A percentile compares a stretch with the other conserved stretches of the same genome.
Evolutionary conservation across 2,113 vertebrate species (phyloP).

Genomic region (Phrynosoma platyrhinos): DNA sequence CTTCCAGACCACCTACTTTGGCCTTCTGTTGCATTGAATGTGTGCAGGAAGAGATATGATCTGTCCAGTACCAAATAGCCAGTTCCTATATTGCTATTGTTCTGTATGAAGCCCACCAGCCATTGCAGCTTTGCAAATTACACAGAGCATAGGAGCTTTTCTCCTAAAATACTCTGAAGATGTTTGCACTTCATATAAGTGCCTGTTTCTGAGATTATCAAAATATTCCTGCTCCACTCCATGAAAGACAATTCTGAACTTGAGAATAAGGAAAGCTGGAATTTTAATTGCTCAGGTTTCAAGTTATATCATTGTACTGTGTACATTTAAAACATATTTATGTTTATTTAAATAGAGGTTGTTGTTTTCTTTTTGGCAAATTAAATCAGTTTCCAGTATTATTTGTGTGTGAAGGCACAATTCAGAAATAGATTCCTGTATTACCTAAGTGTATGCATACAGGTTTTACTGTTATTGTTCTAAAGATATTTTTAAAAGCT

Average conservation of each 20-base stretch:
- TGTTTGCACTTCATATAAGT: neutral
- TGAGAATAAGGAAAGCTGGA: neutral
- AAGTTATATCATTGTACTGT: neutral
- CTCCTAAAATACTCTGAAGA: no score
- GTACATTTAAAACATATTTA: slow-evolving; percentile 11
- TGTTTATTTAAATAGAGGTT: slow-evolving; percentile 59
- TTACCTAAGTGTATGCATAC: slow-evolving; percentile 56
- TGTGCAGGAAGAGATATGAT: neutral
- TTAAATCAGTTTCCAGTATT: slow-evolving; percentile 62
- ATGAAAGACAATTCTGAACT: neutral
- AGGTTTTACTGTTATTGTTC: slow-evolving; percentile 47
- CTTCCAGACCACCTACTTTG: no score
- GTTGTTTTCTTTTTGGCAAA: slow-evolving; percentile 63
- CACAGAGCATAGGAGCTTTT: no score
- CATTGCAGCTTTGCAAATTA: no score
- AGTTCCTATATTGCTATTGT: accelerated
- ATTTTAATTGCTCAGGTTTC: neutral
- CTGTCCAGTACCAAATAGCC: neutral
- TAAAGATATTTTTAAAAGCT: slow-evolving; percentile 59
- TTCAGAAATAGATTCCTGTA: slow-evolving; percentile 37
- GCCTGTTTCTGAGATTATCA: slow-evolving; percentile 13
- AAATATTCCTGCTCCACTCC: neutral
- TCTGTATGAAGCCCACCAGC: neutral
- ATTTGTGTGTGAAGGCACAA: slow-evolving; percentile 38
- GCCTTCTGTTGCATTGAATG: no score